Conservation (phyloP, 23 tunicate species). For the Diplosoma virens region DNA sequence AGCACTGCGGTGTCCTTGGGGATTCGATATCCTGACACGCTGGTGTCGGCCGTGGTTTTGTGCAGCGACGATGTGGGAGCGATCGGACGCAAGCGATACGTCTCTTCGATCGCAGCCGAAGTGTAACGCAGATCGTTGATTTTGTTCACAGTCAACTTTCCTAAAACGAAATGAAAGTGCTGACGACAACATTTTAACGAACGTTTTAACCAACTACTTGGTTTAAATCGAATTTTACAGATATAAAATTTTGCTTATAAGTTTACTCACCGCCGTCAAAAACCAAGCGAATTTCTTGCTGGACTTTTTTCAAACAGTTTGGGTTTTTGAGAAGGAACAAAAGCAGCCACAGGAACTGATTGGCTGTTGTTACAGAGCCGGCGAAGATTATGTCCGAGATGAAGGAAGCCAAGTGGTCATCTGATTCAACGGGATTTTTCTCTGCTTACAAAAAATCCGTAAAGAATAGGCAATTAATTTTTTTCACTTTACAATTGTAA, state of each 20-base stretch:
- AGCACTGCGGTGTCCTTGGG: constrained; percentile 46
- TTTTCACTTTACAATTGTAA: too few species aligned
- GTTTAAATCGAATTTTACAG: too few species aligned
- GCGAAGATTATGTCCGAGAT: constrained; percentile 51
- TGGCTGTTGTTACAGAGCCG: constrained; percentile 51
- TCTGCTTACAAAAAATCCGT: too few species aligned
- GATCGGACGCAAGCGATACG: constrained; percentile 61
- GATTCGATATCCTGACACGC: constrained; percentile 46
- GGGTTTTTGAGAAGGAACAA: constrained; percentile 62
- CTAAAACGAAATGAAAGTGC: neutral
- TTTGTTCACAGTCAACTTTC: neutral
- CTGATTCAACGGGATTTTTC: too few species aligned
- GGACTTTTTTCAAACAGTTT: constrained; percentile 35
- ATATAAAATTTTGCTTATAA: too few species aligned
- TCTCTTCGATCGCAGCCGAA: constrained; percentile 66
- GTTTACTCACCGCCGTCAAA: too few species aligned
- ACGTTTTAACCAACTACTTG: too few species aligned
- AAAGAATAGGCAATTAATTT: too few species aligned
- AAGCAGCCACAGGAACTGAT: constrained; percentile 60
- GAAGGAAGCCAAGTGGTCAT: constrained; percentile 35
- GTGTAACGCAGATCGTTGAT: constrained; percentile 24
- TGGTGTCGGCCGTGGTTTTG: constrained; percentile 50
- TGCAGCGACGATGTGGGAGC: constrained; percentile 60
- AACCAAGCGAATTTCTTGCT: constrained; percentile 52
- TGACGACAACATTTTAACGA: too few species aligned